Conservation (phyloP, 2,113 vertebrate genomes). For the Actinemys pallida region DNA sequence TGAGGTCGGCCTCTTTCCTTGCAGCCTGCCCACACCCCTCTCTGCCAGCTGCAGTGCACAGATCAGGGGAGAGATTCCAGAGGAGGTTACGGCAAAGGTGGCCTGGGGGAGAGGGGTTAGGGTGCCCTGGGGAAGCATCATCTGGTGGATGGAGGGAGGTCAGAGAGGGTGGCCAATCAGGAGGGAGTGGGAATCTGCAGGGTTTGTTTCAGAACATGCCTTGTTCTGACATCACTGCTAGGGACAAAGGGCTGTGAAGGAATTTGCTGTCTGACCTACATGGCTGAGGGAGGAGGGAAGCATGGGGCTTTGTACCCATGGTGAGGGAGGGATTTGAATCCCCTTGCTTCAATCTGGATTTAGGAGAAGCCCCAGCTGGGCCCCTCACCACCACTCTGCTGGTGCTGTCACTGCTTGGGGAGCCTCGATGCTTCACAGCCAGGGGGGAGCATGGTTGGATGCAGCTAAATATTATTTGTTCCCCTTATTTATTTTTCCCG, state of each 20-base stretch:
- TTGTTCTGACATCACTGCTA: rapidly evolving
- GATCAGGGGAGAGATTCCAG: neutral
- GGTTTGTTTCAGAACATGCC: neutral
- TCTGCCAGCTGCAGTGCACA: neutral
- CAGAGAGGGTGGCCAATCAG: neutral
- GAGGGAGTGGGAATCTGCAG: rapidly evolving
- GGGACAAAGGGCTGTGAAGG: neutral
- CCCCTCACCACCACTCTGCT: neutral
- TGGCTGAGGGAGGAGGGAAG: neutral
- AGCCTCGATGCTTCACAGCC: neutral
- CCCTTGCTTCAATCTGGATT: neutral
- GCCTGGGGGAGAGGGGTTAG: neutral
- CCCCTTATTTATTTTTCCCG: slow-evolving; percentile 44
- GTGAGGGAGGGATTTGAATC: neutral
- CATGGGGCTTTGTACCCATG: neutral
- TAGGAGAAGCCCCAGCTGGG: neutral
- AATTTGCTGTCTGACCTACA: neutral
- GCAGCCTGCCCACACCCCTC: neutral
- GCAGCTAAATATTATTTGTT: slow-evolving; percentile 74
- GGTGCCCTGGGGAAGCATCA: neutral
- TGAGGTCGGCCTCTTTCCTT: neutral
- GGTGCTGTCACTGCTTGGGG: neutral
- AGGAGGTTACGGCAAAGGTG: rapidly evolving
- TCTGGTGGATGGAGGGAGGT: neutral
- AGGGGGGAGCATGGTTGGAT: neutral